These are phyloP conservation scores for Bombus balteatus DNA, from an alignment of 1,140 invertebrate genomes.

Conservation along the genomic window DNA sequence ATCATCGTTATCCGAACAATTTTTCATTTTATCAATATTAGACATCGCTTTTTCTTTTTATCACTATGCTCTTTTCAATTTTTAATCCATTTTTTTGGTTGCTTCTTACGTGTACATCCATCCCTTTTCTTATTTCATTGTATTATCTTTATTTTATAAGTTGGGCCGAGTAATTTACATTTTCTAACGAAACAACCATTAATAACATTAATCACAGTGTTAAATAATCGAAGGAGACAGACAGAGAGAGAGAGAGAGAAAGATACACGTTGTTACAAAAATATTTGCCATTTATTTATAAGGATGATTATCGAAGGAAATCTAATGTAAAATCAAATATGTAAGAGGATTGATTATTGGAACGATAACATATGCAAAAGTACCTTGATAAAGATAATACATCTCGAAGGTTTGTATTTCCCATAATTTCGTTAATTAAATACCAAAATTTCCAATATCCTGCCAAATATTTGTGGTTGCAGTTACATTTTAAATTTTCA, in stretches of 20 bases:
- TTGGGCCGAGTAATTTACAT: not conserved
- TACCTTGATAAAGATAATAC: not conserved
- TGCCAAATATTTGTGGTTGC: not conserved
- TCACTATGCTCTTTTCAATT: not conserved
- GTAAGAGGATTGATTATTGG: not conserved
- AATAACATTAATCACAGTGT: not conserved
- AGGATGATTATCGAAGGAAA: not conserved
- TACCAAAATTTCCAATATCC: slow-evolving; percentile 13
- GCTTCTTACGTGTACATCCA: no score
- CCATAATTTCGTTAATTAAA: not conserved
- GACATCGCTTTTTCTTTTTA: not conserved
- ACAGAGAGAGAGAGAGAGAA: not conserved
- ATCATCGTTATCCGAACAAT: not conserved
- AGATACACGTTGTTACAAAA: not conserved
- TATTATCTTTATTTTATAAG: not conserved
- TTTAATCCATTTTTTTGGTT: no score
- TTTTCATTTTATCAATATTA: no score
- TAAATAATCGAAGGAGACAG: not conserved
- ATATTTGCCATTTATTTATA: no score
- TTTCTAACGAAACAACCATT: not conserved
- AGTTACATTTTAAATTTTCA: not conserved
- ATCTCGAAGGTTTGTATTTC: not conserved
- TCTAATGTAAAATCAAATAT: not conserved
- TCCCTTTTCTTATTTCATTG: no score
- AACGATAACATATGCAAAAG: not conserved